Evolutionary conservation across 2,888 invertebrate genomes (phyloP).

Genomic region (Lasioglossum lativentre): DNA sequence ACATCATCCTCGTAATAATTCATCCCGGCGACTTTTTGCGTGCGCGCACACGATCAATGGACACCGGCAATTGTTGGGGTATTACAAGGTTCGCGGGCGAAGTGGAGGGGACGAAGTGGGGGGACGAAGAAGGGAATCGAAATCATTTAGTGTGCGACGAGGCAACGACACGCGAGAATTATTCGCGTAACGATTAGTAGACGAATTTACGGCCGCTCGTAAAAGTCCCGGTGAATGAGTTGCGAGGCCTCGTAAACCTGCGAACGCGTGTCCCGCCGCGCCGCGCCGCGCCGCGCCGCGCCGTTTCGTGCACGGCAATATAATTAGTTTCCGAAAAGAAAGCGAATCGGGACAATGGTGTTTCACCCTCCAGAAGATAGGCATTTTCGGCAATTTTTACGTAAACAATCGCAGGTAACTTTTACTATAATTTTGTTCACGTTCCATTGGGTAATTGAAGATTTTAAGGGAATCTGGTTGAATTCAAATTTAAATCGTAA

Average conservation of each 20-base stretch:
- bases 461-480: too few species aligned
- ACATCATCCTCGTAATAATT: slow-evolving; percentile 53
- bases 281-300: not conserved
- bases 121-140: not conserved
- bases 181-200: slow-evolving; percentile 60
- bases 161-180: slow-evolving; percentile 54
- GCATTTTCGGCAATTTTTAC: not conserved
- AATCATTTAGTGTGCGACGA: slow-evolving; percentile 53
- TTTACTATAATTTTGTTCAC: not conserved
- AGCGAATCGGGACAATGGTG: not conserved
- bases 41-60: slow-evolving; percentile 33
- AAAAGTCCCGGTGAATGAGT: slow-evolving; percentile 62
- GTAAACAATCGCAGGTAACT: not conserved
- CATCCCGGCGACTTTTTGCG: slow-evolving; percentile 48
- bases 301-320: not conserved
- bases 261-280: slow-evolving; percentile 6
- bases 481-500: too few species aligned
- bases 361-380: not conserved
- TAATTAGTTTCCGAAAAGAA: slow-evolving; percentile 53
- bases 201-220: slow-evolving; percentile 64
- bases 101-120: too few species aligned
- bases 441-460: too few species aligned
- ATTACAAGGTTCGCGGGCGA: not conserved
- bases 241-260: slow-evolving; percentile 59
- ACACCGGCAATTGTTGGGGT: slow-evolving; percentile 29